Conservation (phyloP, 2,113 vertebrate genomes). For the Sisor rabdophorus region DNA sequence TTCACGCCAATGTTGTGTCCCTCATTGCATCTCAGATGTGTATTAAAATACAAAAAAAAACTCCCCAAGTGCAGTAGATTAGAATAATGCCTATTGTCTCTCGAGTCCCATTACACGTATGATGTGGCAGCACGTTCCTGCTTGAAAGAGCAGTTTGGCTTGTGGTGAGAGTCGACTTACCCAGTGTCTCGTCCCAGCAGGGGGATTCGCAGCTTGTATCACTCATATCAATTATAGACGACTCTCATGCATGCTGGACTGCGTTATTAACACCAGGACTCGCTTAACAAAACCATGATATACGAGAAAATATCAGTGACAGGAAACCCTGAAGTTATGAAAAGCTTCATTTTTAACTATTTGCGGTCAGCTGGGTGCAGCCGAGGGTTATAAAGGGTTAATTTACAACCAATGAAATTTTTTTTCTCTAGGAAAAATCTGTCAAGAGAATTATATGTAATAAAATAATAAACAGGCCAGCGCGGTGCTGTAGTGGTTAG, state of each 20-base stretch:
- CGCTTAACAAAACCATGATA: not conserved
- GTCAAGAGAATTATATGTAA: too few relatives aligned
- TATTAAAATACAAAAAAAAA: too few relatives aligned
- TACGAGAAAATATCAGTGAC: conserved; percentile 7
- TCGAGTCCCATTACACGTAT: conserved; percentile 39
- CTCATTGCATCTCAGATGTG: conserved; percentile 26
- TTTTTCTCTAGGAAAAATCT: too few relatives aligned
- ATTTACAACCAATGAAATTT: too few relatives aligned
- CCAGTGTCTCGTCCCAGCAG: conserved; percentile 38
- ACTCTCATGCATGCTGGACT: conserved; percentile 19
- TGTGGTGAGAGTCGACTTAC: conserved; percentile 36
- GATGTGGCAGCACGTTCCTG: conserved; percentile 31
- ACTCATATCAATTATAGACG: conserved; percentile 47
- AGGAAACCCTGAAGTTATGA: too few relatives aligned
- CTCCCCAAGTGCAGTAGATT: conserved; percentile 44
- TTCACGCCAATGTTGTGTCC: not conserved
- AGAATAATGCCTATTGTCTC: conserved; percentile 44
- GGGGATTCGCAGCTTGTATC: conserved; percentile 35
- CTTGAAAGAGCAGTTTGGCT: conserved; percentile 42
- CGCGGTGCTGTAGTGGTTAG: too few relatives aligned
- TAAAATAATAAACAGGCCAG: too few relatives aligned
- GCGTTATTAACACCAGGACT: conserved; percentile 33
- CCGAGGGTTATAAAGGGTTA: too few relatives aligned
- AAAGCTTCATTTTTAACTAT: too few relatives aligned
- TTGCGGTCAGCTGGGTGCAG: too few relatives aligned